phyloP scores from a whole-genome alignment of 2,113 vertebrate genomes.

The Marcusenius ussheri region DNA sequence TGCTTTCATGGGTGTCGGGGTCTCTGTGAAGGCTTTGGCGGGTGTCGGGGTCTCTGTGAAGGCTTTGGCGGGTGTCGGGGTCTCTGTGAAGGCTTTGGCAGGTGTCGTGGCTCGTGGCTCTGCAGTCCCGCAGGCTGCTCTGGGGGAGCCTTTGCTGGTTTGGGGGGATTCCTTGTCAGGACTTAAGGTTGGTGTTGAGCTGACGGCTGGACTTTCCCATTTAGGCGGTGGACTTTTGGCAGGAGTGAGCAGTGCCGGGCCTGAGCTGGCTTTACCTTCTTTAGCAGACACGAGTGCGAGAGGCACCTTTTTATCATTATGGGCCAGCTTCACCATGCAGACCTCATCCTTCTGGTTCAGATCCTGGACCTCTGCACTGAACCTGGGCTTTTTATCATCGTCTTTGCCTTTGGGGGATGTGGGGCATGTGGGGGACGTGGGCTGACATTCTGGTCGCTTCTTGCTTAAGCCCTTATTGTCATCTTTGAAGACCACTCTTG shows the following conservation, averaged over 20 bases:
- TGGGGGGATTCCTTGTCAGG: slow-evolving; percentile 23
- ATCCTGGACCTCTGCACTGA: neutral
- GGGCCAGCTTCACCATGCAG: slow-evolving; percentile 25
- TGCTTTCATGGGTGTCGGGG: slow-evolving; percentile 15
- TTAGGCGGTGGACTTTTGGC: slow-evolving; percentile 33
- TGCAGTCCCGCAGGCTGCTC: slow-evolving; percentile 16
- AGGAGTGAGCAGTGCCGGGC: slow-evolving; percentile 27
- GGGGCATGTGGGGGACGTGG: slow-evolving; percentile 19
- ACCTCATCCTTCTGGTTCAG: slow-evolving; percentile 46
- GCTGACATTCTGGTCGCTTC: slow-evolving; percentile 40
- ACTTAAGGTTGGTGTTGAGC: slow-evolving; percentile 29
- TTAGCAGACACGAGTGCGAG: slow-evolving; percentile 36
- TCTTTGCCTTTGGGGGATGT: slow-evolving; percentile 29
- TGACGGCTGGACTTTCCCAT: slow-evolving; percentile 38
- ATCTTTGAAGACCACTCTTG: slow-evolving; percentile 59
- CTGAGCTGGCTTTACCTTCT: slow-evolving; percentile 27
- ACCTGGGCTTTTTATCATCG: slow-evolving; percentile 15
- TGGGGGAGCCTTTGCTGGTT: neutral
- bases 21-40: slow-evolving; percentile 16
- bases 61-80: neutral
- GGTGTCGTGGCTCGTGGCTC: slow-evolving; percentile 16
- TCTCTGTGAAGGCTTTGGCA: slow-evolving; percentile 17
- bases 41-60: neutral
- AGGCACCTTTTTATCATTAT: slow-evolving; percentile 47
- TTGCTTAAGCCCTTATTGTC: slow-evolving; percentile 39